These are phyloP conservation scores for Grantiella picta DNA, from an alignment of 2,113 vertebrate genomes.

Conservation along the genomic window DNA sequence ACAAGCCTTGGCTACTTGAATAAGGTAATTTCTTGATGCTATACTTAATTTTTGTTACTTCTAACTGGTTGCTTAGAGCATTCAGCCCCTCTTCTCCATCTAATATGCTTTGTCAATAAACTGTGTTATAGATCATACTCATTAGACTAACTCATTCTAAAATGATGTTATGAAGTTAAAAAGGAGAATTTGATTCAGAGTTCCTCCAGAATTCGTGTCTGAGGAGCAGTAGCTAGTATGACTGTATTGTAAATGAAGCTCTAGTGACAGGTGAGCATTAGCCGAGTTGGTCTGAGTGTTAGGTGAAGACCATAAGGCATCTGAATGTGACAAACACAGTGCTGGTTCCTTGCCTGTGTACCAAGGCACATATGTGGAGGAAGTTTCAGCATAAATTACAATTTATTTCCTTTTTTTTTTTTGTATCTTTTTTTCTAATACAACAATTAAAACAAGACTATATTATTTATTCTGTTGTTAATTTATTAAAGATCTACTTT, in stretches of 20 bases:
- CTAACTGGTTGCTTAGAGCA: neutral
- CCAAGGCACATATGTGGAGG: neutral
- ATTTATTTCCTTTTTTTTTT: neutral
- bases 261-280: neutral
- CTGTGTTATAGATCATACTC: neutral
- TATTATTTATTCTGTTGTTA: neutral
- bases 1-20: neutral
- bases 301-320: neutral
- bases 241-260: neutral
- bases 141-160: neutral
- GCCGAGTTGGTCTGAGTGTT: neutral
- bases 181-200: neutral
- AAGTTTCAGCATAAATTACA: neutral
- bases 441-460: neutral
- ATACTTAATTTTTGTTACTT: neutral
- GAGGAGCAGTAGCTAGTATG: neutral
- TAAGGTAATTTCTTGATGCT: constrained; percentile 38
- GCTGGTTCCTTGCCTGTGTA: neutral
- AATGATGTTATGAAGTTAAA: neutral
- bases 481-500: neutral
- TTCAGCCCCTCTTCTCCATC: neutral
- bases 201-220: neutral
- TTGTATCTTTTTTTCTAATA: neutral
- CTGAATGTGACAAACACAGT: neutral
- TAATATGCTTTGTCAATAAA: neutral